These are phyloP conservation scores for Apis dorsata DNA, from an alignment of 1,140 invertebrate genomes.

Conservation along the genomic window DNA sequence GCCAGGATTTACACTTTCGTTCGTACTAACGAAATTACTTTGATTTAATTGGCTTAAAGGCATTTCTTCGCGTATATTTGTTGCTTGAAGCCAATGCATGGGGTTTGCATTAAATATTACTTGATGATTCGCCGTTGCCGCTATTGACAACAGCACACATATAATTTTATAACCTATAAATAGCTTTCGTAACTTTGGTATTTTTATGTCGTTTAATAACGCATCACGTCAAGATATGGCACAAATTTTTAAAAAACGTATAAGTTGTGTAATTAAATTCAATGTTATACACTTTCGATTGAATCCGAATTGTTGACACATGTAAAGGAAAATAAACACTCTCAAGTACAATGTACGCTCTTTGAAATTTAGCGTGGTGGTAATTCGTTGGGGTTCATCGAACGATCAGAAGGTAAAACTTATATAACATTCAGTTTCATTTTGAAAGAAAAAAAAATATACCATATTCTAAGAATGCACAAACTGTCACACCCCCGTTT, in stretches of 20 bases:
- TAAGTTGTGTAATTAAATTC: not conserved
- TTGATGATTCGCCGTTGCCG: not conserved
- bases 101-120: slow-evolving; percentile 43
- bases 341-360: not conserved
- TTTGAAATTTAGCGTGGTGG: not conserved
- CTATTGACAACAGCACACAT: slow-evolving; percentile 19
- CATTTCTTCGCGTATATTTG: slow-evolving; percentile 58
- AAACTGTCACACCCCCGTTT: slow-evolving; percentile 35
- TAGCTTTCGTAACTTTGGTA: not conserved
- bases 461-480: too few relatives aligned
- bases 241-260: not conserved
- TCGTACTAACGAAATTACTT: slow-evolving; percentile 29
- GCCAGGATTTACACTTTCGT: slow-evolving; percentile 59
- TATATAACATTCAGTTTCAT: slow-evolving; percentile 8
- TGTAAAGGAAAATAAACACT: slow-evolving; percentile 12
- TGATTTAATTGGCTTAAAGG: slow-evolving; percentile 59
- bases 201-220: too few relatives aligned
- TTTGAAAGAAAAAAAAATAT: not conserved
- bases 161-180: slow-evolving; percentile 39
- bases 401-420: not conserved
- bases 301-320: not conserved
- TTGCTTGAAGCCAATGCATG: slow-evolving; percentile 62
- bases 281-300: not conserved
- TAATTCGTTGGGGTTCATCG: not conserved
- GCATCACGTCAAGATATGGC: not conserved